Base-by-base conservation (phyloP, 2,888 invertebrate genomes). In the Volucella inanis region DNA sequence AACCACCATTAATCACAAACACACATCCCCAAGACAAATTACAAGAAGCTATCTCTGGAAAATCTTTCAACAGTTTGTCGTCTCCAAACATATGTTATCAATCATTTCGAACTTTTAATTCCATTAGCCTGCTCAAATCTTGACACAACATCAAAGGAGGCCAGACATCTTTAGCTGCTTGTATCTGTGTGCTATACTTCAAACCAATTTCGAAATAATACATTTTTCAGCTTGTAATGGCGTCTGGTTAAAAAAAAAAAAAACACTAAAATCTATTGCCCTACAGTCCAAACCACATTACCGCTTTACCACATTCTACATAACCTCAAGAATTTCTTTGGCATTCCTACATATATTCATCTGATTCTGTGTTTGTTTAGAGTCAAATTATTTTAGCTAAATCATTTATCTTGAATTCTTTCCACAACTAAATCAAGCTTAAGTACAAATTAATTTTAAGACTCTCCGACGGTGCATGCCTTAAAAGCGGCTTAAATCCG, bases 1-100 rank as follows among this genome's bases (percentile, higher is more conserved):
- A 64, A 71, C 57, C 64, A 71, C 59, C 78, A 71, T 71, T 71
- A 78, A 78, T 78, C 71, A 70, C 50, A 70, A 22, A 64, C 54
- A 31, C 64, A 64, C 38, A 55, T 10, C 39, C 41, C 4, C 18
- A 49, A 39, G 22, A 49, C 22, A 59, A 15, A 70, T 10, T 22
- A 12, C 18, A 59, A 59, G 50, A 41, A 50, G 49, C 38, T 50
- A 71, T 43, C 50, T 55, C 45, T 54, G 41, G 31, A 31, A 41
- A 57, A 43, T 3, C 67, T 54, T 43, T 45, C 50, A 62, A 15
- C 38, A 41, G 38, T 14, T 8, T 18, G 31, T 38, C 39, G 8
- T 10, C n/a, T 22, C 38, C 47, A 22, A n/a, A 8, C 49, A 14
- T 55, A 9, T 41, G 61, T 38, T 64, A 65, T 65, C 64, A 79